Conservation (phyloP, 2,797 vertebrate genomes). For the Lepus oiostolus region DNA sequence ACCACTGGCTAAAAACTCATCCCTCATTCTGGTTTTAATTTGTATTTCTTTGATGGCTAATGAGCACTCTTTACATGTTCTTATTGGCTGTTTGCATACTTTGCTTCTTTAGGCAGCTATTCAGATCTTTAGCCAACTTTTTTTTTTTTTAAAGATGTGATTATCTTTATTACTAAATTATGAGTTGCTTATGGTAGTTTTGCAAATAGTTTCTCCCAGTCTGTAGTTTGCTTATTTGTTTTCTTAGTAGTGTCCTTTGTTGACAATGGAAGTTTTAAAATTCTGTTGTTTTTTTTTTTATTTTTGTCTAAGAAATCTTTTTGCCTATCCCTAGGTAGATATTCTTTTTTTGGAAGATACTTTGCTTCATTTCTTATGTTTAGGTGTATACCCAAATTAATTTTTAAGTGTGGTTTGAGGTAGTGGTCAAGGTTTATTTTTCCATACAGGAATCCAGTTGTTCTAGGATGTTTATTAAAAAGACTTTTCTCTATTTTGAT, state of each 20-base stretch:
- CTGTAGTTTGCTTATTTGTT: background rate
- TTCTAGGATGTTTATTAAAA: background rate
- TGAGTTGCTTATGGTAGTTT: background rate
- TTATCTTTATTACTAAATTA: background rate
- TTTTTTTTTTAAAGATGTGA: background rate
- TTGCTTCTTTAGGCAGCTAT: background rate
- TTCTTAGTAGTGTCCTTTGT: background rate
- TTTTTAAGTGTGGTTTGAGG: background rate
- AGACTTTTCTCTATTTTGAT: background rate
- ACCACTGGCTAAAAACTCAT: too few species aligned
- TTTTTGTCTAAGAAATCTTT: background rate
- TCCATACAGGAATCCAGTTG: background rate
- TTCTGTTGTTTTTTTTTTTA: background rate
- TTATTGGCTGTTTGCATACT: background rate
- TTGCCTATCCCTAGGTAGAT: background rate
- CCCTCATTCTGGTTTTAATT: background rate
- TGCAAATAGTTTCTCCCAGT: background rate
- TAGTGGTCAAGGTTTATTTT: background rate
- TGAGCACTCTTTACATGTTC: background rate
- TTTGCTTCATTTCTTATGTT: background rate
- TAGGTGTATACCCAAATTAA: background rate
- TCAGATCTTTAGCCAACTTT: background rate
- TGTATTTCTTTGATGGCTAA: background rate
- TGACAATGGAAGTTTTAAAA: background rate
- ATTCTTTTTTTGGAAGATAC: background rate